Base-by-base conservation (phyloP, 2,797 vertebrate genomes). In the Sphaeramia orbicularis region DNA sequence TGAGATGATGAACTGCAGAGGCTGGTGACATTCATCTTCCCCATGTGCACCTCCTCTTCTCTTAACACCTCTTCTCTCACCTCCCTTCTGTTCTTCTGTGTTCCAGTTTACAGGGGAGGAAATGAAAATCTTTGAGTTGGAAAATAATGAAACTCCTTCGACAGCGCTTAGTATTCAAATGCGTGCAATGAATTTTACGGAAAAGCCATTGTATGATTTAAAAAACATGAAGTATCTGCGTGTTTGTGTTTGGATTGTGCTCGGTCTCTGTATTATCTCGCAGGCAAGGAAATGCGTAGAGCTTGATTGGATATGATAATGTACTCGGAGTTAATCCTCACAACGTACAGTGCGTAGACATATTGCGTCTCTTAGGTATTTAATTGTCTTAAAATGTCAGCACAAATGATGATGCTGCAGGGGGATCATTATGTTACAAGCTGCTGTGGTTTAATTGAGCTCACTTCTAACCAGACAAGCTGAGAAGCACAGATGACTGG, bases 301-400 rank as follows among this genome's bases (percentile, higher is more conserved):
- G 53, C 43, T 44, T 51, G 37, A 27, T 48, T 24, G 35, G 44
- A 47, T 32, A 48, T 14, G 54, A 48, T 60, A 27, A 56, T 43
- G 21, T 3, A 41, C 37, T 64, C 45, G 50, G 13, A 36, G 67
- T 61, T 83, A 65, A 74, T 78, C 38, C 35, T 47, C 72, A 56
- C 51, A 52, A 71, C 15, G 63, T 65, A 19, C 71, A 63, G 72
- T 27, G 61, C 49, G 1, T 62, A 50, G 53, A 72, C 30, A 72
- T 69, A 56, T 63, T 75, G 63, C 67, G 42, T 79, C 80, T 86
- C 65, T 55, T 49, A 35, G 83, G 84, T 90, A 74, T 92, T 88
- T 92, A 84, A 91, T 91, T 85, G 84, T 89, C 65, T 92, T 89
- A 85, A 89, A 91, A 93, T 92, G 92, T 90, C 90, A 81, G 72